These are phyloP conservation scores for Semicossyphus pulcher DNA, from an alignment of 2,113 vertebrate genomes.

Conservation along the genomic window DNA sequence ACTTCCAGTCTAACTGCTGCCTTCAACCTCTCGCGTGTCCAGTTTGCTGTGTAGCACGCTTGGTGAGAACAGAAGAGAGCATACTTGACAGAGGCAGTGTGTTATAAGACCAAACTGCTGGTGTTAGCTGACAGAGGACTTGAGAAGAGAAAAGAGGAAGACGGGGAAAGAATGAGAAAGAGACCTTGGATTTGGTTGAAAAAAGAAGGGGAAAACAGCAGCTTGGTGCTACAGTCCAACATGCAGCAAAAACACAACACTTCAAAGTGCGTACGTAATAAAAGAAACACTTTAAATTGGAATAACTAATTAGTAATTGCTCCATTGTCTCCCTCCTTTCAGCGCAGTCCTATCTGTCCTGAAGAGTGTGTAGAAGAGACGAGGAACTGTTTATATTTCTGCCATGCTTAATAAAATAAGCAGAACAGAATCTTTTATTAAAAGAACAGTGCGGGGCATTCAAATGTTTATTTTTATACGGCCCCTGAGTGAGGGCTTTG, in stretches of 20 bases:
- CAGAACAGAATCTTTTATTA: constrained; percentile 39
- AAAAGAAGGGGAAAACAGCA: not conserved
- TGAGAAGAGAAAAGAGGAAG: constrained; percentile 15
- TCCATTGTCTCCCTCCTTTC: not conserved
- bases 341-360: constrained; percentile 8
- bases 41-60: not conserved
- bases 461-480: constrained; percentile 50
- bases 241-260: not conserved
- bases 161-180: constrained; percentile 14
- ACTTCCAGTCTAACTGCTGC: not conserved
- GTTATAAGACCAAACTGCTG: not conserved
- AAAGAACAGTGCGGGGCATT: constrained; percentile 35
- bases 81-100: not conserved
- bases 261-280: not conserved
- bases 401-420: constrained; percentile 25
- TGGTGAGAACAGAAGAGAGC: not conserved
- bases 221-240: not conserved
- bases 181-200: constrained; percentile 5
- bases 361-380: constrained; percentile 13
- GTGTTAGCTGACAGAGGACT: constrained; percentile 6
- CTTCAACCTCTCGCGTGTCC: not conserved
- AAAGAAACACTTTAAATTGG: constrained; percentile 8
- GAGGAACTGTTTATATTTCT: constrained; percentile 15
- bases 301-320: constrained; percentile 5
- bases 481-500: constrained; percentile 9